phyloP scores from a whole-genome alignment of 2,113 vertebrate species.

The Nyctibius bracteatus region DNA sequence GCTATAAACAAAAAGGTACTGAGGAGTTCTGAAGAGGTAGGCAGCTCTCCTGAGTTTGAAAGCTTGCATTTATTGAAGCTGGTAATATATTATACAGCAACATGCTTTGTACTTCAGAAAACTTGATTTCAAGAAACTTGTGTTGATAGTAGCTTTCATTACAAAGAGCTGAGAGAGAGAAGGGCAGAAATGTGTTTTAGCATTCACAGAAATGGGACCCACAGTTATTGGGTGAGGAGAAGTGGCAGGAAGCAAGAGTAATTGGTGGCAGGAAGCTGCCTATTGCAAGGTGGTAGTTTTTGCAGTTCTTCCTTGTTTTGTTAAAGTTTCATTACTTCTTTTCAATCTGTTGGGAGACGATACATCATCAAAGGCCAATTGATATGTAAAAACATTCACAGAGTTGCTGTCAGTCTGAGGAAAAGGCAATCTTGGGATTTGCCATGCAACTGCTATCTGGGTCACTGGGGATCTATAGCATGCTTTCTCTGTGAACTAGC shows the following conservation, averaged over 20 bases:
- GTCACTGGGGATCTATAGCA: slow-evolving; percentile 16
- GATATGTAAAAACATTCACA: background rate
- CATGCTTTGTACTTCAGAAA: background rate
- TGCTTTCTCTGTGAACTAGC: background rate
- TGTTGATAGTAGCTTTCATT: background rate
- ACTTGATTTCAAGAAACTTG: background rate
- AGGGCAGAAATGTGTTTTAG: background rate
- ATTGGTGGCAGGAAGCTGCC: background rate
- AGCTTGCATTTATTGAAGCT: background rate
- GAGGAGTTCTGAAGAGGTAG: background rate
- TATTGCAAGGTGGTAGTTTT: background rate
- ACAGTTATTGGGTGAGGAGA: background rate
- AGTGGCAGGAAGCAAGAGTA: background rate
- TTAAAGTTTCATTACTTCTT: background rate
- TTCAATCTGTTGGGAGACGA: background rate
- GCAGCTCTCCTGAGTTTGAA: background rate
- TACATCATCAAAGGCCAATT: slow-evolving; percentile 4
- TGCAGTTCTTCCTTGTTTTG: background rate
- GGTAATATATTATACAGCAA: background rate
- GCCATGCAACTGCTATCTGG: background rate
- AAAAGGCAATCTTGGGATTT: background rate
- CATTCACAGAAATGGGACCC: background rate
- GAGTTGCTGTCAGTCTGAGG: background rate
- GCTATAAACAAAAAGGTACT: background rate
- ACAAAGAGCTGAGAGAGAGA: background rate